Evolutionary conservation across 2,113 vertebrate genomes (phyloP).

Genomic region (Myotis lucifugus): DNA sequence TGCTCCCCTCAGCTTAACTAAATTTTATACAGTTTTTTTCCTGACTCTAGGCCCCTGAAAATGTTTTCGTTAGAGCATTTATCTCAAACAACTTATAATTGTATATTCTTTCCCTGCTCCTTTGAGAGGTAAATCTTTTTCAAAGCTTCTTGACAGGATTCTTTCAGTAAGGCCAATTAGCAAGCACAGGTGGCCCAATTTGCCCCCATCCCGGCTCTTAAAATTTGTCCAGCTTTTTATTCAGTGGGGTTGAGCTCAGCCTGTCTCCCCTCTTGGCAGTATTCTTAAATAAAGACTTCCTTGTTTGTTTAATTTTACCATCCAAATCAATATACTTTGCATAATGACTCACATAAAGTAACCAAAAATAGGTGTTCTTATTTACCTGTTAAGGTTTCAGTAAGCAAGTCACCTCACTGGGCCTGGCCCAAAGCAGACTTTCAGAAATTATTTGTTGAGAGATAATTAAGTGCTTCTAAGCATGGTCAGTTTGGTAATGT

Average conservation of each 20-base stretch:
- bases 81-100: background rate
- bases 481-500: background rate
- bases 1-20: background rate
- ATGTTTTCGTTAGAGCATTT: background rate
- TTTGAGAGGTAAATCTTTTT: slow-evolving; percentile 4
- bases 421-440: background rate
- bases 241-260: background rate
- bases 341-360: background rate
- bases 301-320: background rate
- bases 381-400: background rate
- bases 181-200: background rate
- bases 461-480: background rate
- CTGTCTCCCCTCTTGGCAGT: background rate
- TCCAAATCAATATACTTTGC: background rate
- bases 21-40: background rate
- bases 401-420: background rate
- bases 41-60: background rate
- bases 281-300: background rate
- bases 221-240: background rate
- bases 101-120: background rate
- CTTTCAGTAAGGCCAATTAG: background rate
- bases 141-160: background rate
- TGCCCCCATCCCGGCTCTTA: background rate
- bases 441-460: background rate
- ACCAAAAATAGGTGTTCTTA: background rate